A percentile compares a stretch with the other conserved stretches of the same genome.
Evolutionary conservation across 2,113 vertebrate species (phyloP).

Genomic region (Podarcis cretensis): DNA sequence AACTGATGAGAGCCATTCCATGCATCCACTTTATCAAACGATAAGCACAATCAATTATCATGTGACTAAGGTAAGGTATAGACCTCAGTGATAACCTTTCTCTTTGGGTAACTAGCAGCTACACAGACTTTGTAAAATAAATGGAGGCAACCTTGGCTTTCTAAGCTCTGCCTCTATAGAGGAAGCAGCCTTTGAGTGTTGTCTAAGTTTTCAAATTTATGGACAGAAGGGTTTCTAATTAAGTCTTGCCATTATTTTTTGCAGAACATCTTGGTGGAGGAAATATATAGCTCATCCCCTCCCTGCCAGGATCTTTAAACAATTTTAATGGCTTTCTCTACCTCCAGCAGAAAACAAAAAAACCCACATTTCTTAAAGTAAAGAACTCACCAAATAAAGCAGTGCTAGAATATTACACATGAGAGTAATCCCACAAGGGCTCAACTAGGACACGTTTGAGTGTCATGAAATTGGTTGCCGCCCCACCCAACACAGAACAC

Average conservation of each 20-base stretch:
- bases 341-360: not conserved
- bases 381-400: not conserved
- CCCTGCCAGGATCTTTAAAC: not conserved
- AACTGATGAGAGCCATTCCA: not conserved
- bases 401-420: not conserved
- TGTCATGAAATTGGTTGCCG: too few species aligned
- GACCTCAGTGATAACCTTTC: not conserved
- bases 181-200: constrained; percentile 16
- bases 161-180: not conserved
- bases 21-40: not conserved
- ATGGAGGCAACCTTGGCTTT: not conserved
- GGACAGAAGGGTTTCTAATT: constrained; percentile 37
- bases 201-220: constrained; percentile 34
- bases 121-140: not conserved
- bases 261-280: not conserved
- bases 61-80: not conserved
- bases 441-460: not conserved
- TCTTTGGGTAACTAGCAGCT: not conserved
- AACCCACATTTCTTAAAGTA: not conserved
- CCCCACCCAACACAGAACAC: not conserved
- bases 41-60: not conserved
- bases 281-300: not conserved
- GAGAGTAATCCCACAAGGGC: not conserved
- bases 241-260: constrained; percentile 6
- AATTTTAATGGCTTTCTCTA: not conserved